Evolutionary conservation across 1,140 invertebrate species (phyloP).

Genomic region (Ericerus pela): DNA sequence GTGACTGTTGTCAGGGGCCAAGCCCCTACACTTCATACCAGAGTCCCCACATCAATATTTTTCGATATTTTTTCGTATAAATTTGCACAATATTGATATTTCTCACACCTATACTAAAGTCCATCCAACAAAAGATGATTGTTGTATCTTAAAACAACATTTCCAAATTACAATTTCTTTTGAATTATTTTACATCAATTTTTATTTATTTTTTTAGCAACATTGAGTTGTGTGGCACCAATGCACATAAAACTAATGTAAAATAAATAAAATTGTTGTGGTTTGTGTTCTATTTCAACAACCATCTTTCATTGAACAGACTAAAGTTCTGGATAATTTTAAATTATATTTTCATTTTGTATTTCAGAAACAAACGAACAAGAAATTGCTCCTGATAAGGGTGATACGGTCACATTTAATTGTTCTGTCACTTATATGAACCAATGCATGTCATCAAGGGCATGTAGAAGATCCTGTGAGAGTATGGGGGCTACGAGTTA

Average conservation of each 20-base stretch:
- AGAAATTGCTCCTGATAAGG: conserved; percentile 40
- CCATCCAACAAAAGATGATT: too few relatives aligned
- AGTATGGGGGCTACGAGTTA: conserved; percentile 59
- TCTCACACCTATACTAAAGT: too few relatives aligned
- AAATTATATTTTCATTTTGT: neutral
- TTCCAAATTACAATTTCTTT: too few relatives aligned
- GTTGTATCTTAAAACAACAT: too few relatives aligned
- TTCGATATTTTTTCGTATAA: too few relatives aligned
- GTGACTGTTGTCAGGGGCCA: too few relatives aligned
- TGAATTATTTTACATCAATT: neutral
- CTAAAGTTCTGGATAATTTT: neutral
- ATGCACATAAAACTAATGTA: too few relatives aligned
- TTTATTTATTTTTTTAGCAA: neutral
- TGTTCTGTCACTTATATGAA: conserved; percentile 87
- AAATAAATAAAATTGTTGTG: too few relatives aligned
- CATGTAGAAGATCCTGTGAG: conserved; percentile 63
- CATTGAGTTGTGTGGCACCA: neutral
- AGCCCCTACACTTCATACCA: too few relatives aligned
- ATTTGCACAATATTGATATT: too few relatives aligned
- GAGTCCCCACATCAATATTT: too few relatives aligned
- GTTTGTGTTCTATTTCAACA: too few relatives aligned
- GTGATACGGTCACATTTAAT: conserved; percentile 53
- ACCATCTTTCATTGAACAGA: neutral
- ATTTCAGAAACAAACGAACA: conserved; percentile 45
- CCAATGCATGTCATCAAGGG: conserved; percentile 75